These are phyloP conservation scores for Metaphire vulgaris DNA, from an alignment of 1,140 invertebrate species.

Conservation along the genomic window DNA sequence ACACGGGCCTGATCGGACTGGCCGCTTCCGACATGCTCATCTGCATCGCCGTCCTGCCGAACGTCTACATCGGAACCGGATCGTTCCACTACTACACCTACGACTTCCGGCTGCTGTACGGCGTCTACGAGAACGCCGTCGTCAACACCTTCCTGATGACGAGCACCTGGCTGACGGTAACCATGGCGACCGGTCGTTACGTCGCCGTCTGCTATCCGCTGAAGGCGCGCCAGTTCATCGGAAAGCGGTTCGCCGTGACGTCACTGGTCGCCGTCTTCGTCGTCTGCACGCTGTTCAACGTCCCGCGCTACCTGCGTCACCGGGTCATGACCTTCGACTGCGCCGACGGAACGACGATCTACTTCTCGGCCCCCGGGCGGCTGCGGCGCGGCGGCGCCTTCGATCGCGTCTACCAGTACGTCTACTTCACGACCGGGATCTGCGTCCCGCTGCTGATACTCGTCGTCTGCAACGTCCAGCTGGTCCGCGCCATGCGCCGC, in stretches of 20 bases:
- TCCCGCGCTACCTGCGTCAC: neutral
- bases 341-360: neutral
- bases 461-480: conserved; percentile 14
- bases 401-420: neutral
- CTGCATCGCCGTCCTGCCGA: conserved; percentile 22
- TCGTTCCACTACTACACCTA: too few species aligned
- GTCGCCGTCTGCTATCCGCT: neutral
- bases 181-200: conserved; percentile 9
- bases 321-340: neutral
- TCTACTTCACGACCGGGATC: conserved; percentile 2
- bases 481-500: conserved; percentile 11
- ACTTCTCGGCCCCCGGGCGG: neutral
- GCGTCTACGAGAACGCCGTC: conserved; percentile 2
- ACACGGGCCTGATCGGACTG: conserved; percentile 20
- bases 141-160: conserved; percentile 16
- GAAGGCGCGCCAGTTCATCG: conserved; percentile 1
- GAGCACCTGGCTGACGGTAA: conserved; percentile 15
- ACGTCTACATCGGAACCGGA: conserved; percentile 3
- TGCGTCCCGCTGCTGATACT: neutral
- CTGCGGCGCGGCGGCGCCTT: neutral
- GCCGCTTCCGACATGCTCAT: too few species aligned
- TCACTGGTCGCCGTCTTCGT: neutral
- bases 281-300: neutral
- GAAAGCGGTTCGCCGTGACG: neutral
- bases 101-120: neutral